Percentiles rank a stretch among this genome's conserved stretches.
Evolutionary conservation across 2,113 vertebrate genomes (phyloP).

Genomic region (Caloenas nicobarica): DNA sequence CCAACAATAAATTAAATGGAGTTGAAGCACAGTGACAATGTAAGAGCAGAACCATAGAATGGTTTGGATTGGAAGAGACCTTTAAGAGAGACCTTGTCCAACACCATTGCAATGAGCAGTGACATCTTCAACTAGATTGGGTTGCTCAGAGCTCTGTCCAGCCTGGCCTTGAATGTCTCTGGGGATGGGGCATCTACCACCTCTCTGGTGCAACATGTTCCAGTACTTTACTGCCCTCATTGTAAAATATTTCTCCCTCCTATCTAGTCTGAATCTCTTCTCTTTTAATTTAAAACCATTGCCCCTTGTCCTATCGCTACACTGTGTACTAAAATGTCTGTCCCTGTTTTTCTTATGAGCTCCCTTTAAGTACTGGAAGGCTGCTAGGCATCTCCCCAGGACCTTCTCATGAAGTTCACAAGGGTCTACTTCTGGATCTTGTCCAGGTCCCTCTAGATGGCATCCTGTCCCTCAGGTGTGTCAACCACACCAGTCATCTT

Average conservation of each 20-base stretch:
- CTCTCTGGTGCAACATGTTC: not conserved
- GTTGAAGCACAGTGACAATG: not conserved
- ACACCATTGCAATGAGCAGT: no score
- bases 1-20: not conserved
- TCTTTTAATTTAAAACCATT: not conserved
- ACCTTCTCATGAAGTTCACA: not conserved
- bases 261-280: not conserved
- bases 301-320: not conserved
- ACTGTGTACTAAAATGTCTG: not conserved
- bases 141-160: not conserved
- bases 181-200: not conserved
- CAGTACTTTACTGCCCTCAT: not conserved
- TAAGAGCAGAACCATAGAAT: not conserved
- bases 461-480: not conserved
- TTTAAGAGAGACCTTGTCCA: not conserved
- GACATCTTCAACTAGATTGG: not conserved
- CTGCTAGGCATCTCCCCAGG: no score
- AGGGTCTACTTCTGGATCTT: not conserved
- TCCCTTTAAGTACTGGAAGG: not conserved
- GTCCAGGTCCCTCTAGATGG: not conserved
- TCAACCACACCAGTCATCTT: not conserved
- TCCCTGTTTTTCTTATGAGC: not conserved
- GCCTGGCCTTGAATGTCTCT: not conserved
- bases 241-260: not conserved
- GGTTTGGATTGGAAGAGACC: not conserved